A percentile compares a stretch with the other conserved stretches of the same genome.
These are phyloP conservation scores for Lepetodrilus schrolli DNA, from an alignment of 2,888 invertebrate genomes.

Conservation along the genomic window DNA sequence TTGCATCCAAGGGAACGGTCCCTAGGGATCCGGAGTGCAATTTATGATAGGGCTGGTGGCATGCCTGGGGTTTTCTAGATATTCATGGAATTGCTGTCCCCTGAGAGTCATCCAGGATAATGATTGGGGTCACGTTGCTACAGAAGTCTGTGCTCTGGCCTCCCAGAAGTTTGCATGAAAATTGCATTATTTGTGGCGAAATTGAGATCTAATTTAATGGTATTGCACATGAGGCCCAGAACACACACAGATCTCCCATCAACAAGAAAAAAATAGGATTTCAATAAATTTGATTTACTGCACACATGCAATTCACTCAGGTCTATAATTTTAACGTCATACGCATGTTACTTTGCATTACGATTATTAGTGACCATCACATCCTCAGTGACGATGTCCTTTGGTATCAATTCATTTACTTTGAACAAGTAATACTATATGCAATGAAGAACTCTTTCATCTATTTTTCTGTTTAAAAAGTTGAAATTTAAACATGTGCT, in stretches of 20 bases:
- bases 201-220: slow-evolving; percentile 39
- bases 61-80: not conserved
- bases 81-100: slow-evolving; percentile 34
- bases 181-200: slow-evolving; percentile 40
- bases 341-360: slow-evolving; percentile 36
- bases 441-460: too few relatives aligned
- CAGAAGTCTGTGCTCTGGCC: not conserved
- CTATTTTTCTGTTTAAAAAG: too few relatives aligned
- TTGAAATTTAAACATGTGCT: too few relatives aligned
- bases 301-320: slow-evolving; percentile 51
- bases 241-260: slow-evolving; percentile 35
- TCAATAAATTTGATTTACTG: slow-evolving; percentile 57
- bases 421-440: too few relatives aligned
- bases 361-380: too few relatives aligned
- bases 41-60: slow-evolving; percentile 22
- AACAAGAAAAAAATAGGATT: slow-evolving; percentile 49
- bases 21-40: not conserved
- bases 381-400: too few relatives aligned
- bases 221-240: slow-evolving; percentile 27
- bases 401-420: too few relatives aligned
- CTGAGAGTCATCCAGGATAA: slow-evolving; percentile 16
- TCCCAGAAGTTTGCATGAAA: slow-evolving; percentile 38
- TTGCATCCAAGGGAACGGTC: not conserved
- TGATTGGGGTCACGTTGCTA: slow-evolving; percentile 29
- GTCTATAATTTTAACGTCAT: slow-evolving; percentile 50